Percentiles rank a stretch among this genome's conserved stretches.
Conservation (phyloP, 2,113 vertebrate species). For the Toxotes chatareus region DNA sequence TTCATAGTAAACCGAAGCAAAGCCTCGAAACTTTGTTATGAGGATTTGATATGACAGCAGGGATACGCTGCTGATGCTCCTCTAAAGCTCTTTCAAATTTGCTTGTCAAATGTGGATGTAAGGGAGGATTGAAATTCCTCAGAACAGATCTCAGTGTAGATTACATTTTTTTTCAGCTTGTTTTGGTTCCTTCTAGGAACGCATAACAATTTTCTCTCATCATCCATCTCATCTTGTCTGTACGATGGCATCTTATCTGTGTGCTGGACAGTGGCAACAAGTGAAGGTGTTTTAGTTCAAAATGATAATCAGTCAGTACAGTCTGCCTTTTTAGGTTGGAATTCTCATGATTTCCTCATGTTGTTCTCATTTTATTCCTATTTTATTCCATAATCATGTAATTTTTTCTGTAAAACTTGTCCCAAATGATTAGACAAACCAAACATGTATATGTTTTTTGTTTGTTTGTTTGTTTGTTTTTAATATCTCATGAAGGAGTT, state of each 20-base stretch:
- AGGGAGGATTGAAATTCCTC: conserved; percentile 51
- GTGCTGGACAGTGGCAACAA: background rate
- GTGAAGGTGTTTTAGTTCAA: background rate
- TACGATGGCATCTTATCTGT: background rate
- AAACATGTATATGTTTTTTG: background rate
- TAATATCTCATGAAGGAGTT: background rate
- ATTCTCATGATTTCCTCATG: background rate
- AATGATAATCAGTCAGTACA: background rate
- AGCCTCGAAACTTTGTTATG: conserved; percentile 6
- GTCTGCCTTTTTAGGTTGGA: background rate
- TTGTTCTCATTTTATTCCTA: too few species aligned
- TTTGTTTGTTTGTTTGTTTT: too few species aligned
- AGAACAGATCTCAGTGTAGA: conserved; percentile 52
- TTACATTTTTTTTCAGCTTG: conserved; percentile 50
- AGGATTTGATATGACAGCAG: conserved; percentile 33
- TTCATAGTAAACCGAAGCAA: background rate
- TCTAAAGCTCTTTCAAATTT: conserved; percentile 38
- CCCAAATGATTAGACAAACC: background rate
- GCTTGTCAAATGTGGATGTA: conserved; percentile 46
- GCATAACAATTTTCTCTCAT: conserved; percentile 13
- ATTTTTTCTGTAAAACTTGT: too few species aligned
- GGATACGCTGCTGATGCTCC: conserved; percentile 18
- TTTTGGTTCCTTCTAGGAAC: conserved; percentile 63
- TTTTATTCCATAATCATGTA: too few species aligned
- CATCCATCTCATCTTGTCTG: background rate